Evolutionary conservation across 92 coral and sea anemone genomes (phyloP), one percentile per base, ranked within the genome.

Genomic region (Umimayanthus kanabou): DNA sequence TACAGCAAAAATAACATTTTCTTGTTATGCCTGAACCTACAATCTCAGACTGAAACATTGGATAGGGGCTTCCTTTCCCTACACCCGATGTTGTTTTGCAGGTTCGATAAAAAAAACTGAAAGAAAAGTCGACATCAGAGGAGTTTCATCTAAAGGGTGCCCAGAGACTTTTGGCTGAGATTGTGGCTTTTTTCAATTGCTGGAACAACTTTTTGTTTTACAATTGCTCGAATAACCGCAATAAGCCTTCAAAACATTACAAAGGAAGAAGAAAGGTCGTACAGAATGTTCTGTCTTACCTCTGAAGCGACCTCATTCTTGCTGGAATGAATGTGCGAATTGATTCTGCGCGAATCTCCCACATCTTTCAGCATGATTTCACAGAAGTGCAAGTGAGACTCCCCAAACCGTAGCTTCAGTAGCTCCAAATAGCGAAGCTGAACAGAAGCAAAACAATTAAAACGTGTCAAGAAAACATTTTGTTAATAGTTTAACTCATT

Each of bases 331-430:
- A 97, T 95, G 30, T 97, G 96, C 42, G 96, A 73, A 88, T 97
- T 97, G 82, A 97, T 97, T 82, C 99, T 86, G 73, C 95, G 88
- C 0, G 99, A 97, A 79, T 97, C 98, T n/a, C 96, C 98, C 22
- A 95, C 95, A 80, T 93, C 99, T 84, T 97, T 97, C 49, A 97
- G 88, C 99, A 97, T 97, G 65, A 97, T 94, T 88, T 97, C 99
- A 85, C 99, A 97, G 87, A 97, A 97, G 89, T 97, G 99, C 15
- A 97, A 92, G 70, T 97, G 99, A 9, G 99, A 95, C 82, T 97
- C 99, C 28, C 99, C 99, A 89, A 97, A 97, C 18, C 99, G 96
- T 42, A 97, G 92, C 88, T 97, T 97, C 39, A 97, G 94, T 26
- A 97, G 92, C 87, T 97, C 99, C 82, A 97, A 85, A 86, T 97